phyloP scores from a whole-genome alignment of 2,888 invertebrate genomes.

The Drosophila siamana region DNA sequence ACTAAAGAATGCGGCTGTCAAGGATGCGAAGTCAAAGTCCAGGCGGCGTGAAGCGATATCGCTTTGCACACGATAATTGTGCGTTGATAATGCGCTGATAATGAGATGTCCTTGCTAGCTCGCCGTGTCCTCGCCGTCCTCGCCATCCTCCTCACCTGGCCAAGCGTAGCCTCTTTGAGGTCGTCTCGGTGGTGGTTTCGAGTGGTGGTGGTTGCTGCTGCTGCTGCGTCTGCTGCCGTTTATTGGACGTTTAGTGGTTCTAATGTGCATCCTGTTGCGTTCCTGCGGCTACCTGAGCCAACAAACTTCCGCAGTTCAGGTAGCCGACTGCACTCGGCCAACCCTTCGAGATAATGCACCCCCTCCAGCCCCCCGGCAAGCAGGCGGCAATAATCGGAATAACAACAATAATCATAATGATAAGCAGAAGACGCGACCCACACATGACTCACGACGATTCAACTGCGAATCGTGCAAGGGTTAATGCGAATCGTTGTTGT shows the following conservation, averaged over 20 bases:
- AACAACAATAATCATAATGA: slow-evolving; percentile 57
- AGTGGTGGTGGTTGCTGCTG: slow-evolving; percentile 20
- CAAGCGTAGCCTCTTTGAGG: slow-evolving; percentile 24
- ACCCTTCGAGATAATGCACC: slow-evolving; percentile 22
- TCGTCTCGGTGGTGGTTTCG: slow-evolving; percentile 47
- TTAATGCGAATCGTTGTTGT: slow-evolving; percentile 20
- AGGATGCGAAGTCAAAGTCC: slow-evolving; percentile 54
- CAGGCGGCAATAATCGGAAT: too few relatives aligned
- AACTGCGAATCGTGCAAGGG: slow-evolving; percentile 22
- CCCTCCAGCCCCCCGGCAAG: too few relatives aligned
- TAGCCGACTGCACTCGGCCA: slow-evolving; percentile 20
- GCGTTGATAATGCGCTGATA: slow-evolving; percentile 69
- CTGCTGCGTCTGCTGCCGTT: slow-evolving; percentile 24
- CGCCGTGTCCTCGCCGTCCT: too few relatives aligned
- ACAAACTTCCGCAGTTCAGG: slow-evolving; percentile 60
- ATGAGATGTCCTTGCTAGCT: slow-evolving; percentile 56
- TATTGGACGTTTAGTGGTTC: slow-evolving; percentile 70
- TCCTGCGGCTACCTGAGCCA: slow-evolving; percentile 66
- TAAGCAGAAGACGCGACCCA: slow-evolving; percentile 19
- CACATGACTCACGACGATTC: slow-evolving; percentile 49
- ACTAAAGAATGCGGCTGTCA: slow-evolving; percentile 66
- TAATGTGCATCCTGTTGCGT: slow-evolving; percentile 80
- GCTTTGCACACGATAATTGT: slow-evolving; percentile 79
- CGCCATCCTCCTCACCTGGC: slow-evolving; percentile 39
- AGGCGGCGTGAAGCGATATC: slow-evolving; percentile 52